Percentiles rank a stretch among this genome's conserved stretches.
Evolutionary conservation across 2,888 invertebrate species (phyloP).

Genomic region (Pocota personata): DNA sequence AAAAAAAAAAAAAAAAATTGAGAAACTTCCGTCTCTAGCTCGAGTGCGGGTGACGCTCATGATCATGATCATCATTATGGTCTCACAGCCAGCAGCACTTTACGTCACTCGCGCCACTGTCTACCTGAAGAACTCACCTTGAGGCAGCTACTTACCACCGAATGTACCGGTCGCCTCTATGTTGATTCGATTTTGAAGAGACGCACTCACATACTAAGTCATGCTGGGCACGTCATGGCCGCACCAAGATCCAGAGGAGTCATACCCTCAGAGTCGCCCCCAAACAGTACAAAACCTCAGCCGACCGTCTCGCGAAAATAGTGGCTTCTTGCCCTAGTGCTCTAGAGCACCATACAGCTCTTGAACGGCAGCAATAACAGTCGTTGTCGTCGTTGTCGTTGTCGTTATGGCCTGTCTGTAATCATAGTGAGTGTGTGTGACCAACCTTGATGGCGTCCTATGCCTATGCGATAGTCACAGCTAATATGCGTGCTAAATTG

Average conservation of each 20-base stretch:
- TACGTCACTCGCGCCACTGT: constrained; percentile 37
- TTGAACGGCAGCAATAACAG: constrained; percentile 49
- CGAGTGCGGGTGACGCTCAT: constrained; percentile 48
- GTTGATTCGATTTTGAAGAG: constrained; percentile 44
- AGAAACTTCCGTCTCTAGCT: constrained; percentile 31
- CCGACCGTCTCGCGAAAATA: constrained; percentile 55
- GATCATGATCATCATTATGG: constrained; percentile 41
- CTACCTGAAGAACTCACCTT: constrained; percentile 41
- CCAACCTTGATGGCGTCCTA: constrained; percentile 62
- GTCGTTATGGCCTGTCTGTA: neutral
- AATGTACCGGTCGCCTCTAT: constrained; percentile 16
- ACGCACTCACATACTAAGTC: constrained; percentile 21
- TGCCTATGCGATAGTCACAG: constrained; percentile 20
- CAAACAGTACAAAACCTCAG: constrained; percentile 15
- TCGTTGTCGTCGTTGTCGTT: constrained; percentile 9
- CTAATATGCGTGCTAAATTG: constrained; percentile 47
- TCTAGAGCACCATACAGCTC: constrained; percentile 61
- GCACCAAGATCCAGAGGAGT: constrained; percentile 13
- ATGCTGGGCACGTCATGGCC: constrained; percentile 52
- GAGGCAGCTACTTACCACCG: constrained; percentile 47
- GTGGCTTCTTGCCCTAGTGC: constrained; percentile 71
- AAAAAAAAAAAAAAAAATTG: neutral
- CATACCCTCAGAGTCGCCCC: constrained; percentile 51
- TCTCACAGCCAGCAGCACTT: constrained; percentile 34
- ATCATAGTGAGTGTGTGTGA: constrained; percentile 8